These are phyloP conservation scores for Ridgeia piscesae DNA, from an alignment of 1,140 invertebrate genomes.

Conservation along the genomic window DNA sequence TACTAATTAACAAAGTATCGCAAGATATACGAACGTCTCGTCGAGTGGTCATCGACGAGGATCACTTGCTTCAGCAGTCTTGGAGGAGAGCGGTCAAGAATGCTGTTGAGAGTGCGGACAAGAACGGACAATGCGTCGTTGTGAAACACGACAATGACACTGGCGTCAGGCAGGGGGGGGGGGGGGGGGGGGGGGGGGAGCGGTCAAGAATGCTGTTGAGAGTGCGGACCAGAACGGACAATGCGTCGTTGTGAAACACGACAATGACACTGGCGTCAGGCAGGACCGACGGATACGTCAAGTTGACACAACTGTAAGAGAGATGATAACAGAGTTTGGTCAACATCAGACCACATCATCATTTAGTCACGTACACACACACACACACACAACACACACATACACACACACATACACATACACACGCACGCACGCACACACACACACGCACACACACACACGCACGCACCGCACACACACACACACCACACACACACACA, in stretches of 20 bases:
- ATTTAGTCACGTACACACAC: too few species aligned
- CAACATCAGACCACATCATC: too few species aligned
- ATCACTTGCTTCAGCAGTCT: slow-evolving; percentile 86
- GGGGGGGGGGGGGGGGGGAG: too few species aligned
- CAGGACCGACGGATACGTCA: background rate
- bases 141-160: slow-evolving; percentile 82
- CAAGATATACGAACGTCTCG: slow-evolving; percentile 68
- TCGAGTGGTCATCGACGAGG: slow-evolving; percentile 76
- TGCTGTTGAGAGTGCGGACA: slow-evolving; percentile 82
- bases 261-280: slow-evolving; percentile 66
- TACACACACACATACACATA: too few species aligned
- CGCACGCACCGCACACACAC: too few species aligned
- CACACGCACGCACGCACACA: too few species aligned
- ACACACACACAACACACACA: too few species aligned
- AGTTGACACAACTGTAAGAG: slow-evolving; percentile 16
- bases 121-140: slow-evolving; percentile 86
- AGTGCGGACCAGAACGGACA: slow-evolving; percentile 79
- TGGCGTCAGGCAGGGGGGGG: background rate
- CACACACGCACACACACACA: too few species aligned
- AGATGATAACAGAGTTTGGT: background rate
- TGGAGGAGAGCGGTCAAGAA: slow-evolving; percentile 74
- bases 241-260: slow-evolving; percentile 88
- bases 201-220: slow-evolving; percentile 84
- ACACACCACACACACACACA: too few species aligned
- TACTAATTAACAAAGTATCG: too few species aligned